These are phyloP conservation scores for Sphaeridia pumilis DNA, from an alignment of 2,888 invertebrate species.

Conservation along the genomic window DNA sequence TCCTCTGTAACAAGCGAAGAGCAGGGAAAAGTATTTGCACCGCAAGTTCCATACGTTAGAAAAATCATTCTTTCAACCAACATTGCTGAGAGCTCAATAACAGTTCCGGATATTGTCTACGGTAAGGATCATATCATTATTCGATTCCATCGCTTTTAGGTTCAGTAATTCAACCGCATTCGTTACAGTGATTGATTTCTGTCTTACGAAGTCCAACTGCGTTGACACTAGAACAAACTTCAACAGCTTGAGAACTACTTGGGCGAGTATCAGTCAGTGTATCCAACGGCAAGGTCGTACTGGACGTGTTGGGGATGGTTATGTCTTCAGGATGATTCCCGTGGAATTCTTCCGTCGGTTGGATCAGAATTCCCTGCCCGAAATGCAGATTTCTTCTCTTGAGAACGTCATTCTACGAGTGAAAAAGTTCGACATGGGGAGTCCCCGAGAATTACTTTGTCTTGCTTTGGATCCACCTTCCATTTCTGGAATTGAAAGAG, in stretches of 20 bases:
- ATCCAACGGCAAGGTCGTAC: constrained; percentile 81
- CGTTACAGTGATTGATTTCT: constrained; percentile 89
- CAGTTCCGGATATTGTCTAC: constrained; percentile 75
- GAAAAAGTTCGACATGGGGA: constrained; percentile 69
- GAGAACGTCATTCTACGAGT: constrained; percentile 68
- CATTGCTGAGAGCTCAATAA: constrained; percentile 85
- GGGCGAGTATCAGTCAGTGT: constrained; percentile 84
- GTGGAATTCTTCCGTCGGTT: constrained; percentile 43
- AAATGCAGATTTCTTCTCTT: constrained; percentile 68
- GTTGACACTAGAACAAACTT: constrained; percentile 67
- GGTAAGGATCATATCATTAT: constrained; percentile 49
- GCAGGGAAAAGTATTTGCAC: constrained; percentile 52
- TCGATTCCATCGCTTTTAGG: background rate
- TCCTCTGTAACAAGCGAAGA: constrained; percentile 68
- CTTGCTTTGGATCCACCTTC: constrained; percentile 77
- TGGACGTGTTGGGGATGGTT: constrained; percentile 54
- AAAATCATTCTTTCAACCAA: constrained; percentile 83
- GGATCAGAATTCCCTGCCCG: constrained; percentile 51
- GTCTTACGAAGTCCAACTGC: constrained; percentile 69
- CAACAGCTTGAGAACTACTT: constrained; percentile 60
- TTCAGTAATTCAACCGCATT: no score
- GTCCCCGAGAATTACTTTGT: constrained; percentile 59
- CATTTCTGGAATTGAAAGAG: constrained; percentile 64
- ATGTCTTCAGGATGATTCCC: constrained; percentile 66
- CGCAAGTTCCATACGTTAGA: constrained; percentile 50